A percentile compares a stretch with the other conserved stretches of the same genome.
These are phyloP conservation scores for Drosophila leonis DNA, from an alignment of 2,888 invertebrate genomes.

Conservation along the genomic window DNA sequence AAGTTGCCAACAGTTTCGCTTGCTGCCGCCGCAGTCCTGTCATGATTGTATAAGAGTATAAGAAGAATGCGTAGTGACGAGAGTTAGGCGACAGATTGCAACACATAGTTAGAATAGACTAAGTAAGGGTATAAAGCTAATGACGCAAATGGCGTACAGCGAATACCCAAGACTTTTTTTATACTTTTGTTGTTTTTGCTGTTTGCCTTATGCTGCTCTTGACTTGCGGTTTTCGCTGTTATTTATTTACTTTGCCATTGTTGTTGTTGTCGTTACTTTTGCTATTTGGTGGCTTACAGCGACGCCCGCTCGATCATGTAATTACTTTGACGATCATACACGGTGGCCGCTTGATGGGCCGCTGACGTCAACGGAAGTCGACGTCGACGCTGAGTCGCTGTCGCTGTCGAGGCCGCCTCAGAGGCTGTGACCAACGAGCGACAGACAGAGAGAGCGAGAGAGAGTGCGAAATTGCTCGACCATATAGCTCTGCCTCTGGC, in stretches of 20 bases:
- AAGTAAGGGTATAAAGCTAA: slow-evolving; percentile 49
- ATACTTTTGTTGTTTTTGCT: slow-evolving; percentile 29
- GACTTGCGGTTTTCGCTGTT: slow-evolving; percentile 53
- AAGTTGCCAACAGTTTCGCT: neutral
- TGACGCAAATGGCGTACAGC: slow-evolving; percentile 69
- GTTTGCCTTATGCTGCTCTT: slow-evolving; percentile 53
- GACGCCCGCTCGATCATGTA: slow-evolving; percentile 62
- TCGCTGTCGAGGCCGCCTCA: slow-evolving; percentile 18
- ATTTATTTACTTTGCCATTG: slow-evolving; percentile 31
- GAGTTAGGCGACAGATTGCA: neutral
- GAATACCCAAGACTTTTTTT: slow-evolving; percentile 46
- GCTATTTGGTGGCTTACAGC: slow-evolving; percentile 48
- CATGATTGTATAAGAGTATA: neutral
- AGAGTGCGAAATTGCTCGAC: neutral
- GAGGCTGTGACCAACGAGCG: slow-evolving; percentile 19
- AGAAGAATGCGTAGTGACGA: neutral
- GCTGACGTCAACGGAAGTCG: slow-evolving; percentile 78
- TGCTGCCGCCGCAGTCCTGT: neutral
- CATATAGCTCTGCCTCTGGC: neutral
- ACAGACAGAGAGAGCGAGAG: neutral
- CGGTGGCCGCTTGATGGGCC: slow-evolving; percentile 56
- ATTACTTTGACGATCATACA: slow-evolving; percentile 76
- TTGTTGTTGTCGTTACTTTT: slow-evolving; percentile 1
- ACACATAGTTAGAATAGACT: neutral
- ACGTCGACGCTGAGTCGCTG: slow-evolving; percentile 18